Evolutionary conservation across 2,888 invertebrate species (phyloP), one percentile per base, ranked within the genome.

Genomic region (Hesperia comma): DNA sequence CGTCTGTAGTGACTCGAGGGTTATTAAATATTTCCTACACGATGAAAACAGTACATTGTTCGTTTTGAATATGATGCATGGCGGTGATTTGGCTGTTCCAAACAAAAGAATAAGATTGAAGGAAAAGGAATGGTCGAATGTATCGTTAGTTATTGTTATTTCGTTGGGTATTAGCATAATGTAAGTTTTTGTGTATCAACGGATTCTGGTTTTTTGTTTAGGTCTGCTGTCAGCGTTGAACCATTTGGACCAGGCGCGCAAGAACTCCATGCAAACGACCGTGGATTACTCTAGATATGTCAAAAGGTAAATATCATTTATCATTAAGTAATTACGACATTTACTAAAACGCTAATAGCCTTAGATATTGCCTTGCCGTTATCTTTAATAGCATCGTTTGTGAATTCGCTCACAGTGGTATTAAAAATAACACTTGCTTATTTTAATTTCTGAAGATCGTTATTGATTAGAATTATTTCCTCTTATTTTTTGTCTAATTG

Each of bases 241-340:
- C 79, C 94, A 87, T 79, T 87, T 88, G 82, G 94, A 88, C 73
- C 92, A 92, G 69, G 88, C 92, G 26, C 82, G 94, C 68, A 88
- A 94, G 80, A 94, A 93, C 77, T 94, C 94, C 72, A 85, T 95
- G 67, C 94, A 95, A 74, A 94, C 94, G n/a, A 94, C 96, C 78
- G 93, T 96, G 74, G 98, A 98, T 91, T 98, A 98, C 91, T 97
- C 97, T 53, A 95, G 97, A 90, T 98, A 98, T 88, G 97, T 98
- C 70, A 96, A 97, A 86, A 95, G 97, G 93, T 93, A 86, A 73
- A 58, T 72, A 57, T n/a, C 21, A 66, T 61, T 67, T 61, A 49
- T 54, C 53, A 43, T 17, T 40, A 61, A 46, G 63, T 49, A 54
- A 66, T 56, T 55, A 61, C 40, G 55, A 61, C 61, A 55, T 67